These are phyloP conservation scores for Archips crataeganus DNA, from an alignment of 2,888 invertebrate species.

Conservation along the genomic window DNA sequence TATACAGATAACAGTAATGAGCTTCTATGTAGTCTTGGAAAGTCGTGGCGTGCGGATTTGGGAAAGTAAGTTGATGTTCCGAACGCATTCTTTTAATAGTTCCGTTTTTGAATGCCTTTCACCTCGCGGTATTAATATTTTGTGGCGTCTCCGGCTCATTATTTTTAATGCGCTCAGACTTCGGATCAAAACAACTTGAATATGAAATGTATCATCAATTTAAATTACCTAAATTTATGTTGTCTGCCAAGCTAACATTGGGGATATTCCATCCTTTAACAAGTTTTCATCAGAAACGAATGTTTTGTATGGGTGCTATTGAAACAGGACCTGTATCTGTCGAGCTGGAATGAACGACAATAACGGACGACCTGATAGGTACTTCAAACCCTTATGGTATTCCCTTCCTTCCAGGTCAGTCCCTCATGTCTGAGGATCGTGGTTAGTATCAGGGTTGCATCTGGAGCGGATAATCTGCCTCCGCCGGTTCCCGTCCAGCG, in stretches of 20 bases:
- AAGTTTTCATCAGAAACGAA: neutral
- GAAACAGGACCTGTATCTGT: too few species aligned
- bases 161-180: conserved; percentile 47
- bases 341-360: too few species aligned
- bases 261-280: neutral
- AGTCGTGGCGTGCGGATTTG: conserved; percentile 65
- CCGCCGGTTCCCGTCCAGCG: too few species aligned
- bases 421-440: too few species aligned
- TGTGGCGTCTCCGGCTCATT: conserved; percentile 49
- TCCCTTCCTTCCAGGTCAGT: too few species aligned
- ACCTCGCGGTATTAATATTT: conserved; percentile 52
- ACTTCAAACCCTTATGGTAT: too few species aligned
- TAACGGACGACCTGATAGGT: too few species aligned
- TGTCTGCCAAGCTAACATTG: neutral
- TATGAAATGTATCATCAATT: conserved; percentile 16
- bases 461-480: too few species aligned
- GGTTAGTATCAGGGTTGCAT: too few species aligned
- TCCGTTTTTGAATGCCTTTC: conserved; percentile 61
- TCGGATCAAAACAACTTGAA: conserved; percentile 38
- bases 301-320: neutral
- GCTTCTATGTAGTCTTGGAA: conserved; percentile 54
- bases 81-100: conserved; percentile 61
- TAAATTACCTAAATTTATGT: neutral
- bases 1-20: conserved; percentile 57
- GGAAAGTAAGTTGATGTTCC: conserved; percentile 66